Conservation (phyloP, 2,888 invertebrate species). For the Phengaris alcon region DNA sequence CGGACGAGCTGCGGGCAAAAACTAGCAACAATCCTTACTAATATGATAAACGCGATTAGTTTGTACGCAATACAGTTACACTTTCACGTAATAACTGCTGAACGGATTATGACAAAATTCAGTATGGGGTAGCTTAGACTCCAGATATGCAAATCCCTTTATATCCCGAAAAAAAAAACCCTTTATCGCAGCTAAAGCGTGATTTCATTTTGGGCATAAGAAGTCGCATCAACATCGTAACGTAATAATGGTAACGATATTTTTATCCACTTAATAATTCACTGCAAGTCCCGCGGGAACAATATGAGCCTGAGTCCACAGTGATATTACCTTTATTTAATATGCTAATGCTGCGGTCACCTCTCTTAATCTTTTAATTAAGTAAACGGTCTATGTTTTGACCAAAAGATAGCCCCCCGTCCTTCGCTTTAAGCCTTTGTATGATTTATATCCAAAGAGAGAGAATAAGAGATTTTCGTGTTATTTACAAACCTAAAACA, state of each 20-base stretch:
- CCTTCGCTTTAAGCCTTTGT: conserved; percentile 11
- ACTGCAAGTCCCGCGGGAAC: background rate
- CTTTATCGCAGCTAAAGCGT: too few species aligned
- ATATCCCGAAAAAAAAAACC: too few species aligned
- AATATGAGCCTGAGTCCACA: conserved; percentile 32
- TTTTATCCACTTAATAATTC: conserved; percentile 14
- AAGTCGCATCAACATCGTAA: conserved; percentile 1
- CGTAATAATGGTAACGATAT: conserved; percentile 14
- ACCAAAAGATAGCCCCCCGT: conserved; percentile 50
- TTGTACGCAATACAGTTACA: too few species aligned
- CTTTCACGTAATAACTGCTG: too few species aligned
- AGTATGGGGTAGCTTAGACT: too few species aligned
- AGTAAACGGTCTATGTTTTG: conserved; percentile 40
- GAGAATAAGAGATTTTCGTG: background rate
- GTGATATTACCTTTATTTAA: conserved; percentile 48
- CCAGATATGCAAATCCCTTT: too few species aligned
- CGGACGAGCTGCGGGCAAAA: too few species aligned
- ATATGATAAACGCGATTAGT: too few species aligned
- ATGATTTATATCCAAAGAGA: background rate
- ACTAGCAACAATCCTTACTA: too few species aligned
- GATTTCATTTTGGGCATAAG: too few species aligned
- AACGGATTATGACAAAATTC: too few species aligned
- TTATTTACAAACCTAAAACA: background rate
- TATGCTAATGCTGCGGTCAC: conserved; percentile 55
- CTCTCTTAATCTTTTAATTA: conserved; percentile 72